Evolutionary conservation across 2,797 vertebrate species (phyloP).

Genomic region (Eremophila alpestris): DNA sequence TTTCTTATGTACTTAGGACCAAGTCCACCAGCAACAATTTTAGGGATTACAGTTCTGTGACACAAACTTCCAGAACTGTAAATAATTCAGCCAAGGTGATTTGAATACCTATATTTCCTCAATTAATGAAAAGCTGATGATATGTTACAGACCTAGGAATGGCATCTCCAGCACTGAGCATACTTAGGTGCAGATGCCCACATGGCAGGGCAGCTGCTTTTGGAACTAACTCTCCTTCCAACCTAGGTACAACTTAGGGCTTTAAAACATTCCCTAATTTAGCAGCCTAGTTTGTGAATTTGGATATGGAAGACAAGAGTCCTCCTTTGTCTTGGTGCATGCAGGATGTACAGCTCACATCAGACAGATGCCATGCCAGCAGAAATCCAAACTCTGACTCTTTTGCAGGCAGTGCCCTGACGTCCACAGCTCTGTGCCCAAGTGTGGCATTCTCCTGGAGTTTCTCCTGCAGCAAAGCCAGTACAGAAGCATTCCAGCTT

Average conservation of each 20-base stretch:
- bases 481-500: neutral
- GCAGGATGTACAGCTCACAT: neutral
- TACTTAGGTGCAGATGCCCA: neutral
- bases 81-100: neutral
- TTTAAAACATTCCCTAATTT: neutral
- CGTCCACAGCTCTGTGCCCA: neutral
- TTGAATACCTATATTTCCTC: neutral
- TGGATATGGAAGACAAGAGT: neutral
- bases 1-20: neutral
- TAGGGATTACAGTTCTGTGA: neutral
- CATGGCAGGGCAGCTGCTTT: neutral
- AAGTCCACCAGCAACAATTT: neutral
- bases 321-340: neutral
- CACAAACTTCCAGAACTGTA: neutral
- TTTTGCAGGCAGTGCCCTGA: neutral
- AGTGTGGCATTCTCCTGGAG: neutral
- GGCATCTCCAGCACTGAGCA: neutral
- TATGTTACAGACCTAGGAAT: neutral
- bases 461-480: neutral
- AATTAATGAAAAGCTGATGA: neutral
- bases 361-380: rapidly evolving
- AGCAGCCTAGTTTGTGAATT: neutral
- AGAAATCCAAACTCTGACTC: neutral
- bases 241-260: neutral
- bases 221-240: neutral